Percentiles rank a stretch among this genome's conserved stretches.
These are phyloP conservation scores for Taurulus bubalis DNA, from an alignment of 2,113 vertebrate species.

Conservation along the genomic window DNA sequence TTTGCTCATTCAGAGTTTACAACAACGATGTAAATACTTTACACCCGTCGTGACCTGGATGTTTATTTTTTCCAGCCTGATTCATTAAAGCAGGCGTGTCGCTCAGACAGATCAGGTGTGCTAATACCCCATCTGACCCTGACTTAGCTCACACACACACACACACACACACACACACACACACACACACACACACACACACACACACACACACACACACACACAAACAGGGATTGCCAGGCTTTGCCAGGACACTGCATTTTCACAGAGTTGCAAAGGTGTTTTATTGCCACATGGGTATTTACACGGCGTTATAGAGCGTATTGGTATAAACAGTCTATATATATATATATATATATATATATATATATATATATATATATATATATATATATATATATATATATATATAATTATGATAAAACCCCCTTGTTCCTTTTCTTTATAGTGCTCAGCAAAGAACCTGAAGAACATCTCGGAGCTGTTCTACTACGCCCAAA, in stretches of 20 bases:
- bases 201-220: too few relatives aligned
- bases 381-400: too few relatives aligned
- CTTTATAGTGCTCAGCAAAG: slow-evolving; percentile 94
- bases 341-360: too few relatives aligned
- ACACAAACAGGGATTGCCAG: too few relatives aligned
- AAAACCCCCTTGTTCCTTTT: neutral
- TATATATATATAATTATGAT: too few relatives aligned
- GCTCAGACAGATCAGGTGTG: slow-evolving; percentile 68
- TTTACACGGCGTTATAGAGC: too few relatives aligned
- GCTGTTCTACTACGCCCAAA: slow-evolving; percentile 98
- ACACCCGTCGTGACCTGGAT: neutral
- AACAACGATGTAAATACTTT: neutral
- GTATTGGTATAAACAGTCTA: too few relatives aligned
- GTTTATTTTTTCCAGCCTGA: slow-evolving; percentile 29
- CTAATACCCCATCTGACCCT: slow-evolving; percentile 65
- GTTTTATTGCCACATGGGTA: neutral
- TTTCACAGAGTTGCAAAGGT: neutral
- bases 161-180: too few relatives aligned
- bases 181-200: too few relatives aligned
- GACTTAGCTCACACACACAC: slow-evolving; percentile 29
- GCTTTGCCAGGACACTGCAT: too few relatives aligned
- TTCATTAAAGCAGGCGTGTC: slow-evolving; percentile 52
- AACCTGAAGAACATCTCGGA: slow-evolving; percentile 99
- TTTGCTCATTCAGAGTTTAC: neutral
- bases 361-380: too few relatives aligned